phyloP scores from a whole-genome alignment of 2,888 invertebrate genomes.

The Tetanocera ferruginea region DNA sequence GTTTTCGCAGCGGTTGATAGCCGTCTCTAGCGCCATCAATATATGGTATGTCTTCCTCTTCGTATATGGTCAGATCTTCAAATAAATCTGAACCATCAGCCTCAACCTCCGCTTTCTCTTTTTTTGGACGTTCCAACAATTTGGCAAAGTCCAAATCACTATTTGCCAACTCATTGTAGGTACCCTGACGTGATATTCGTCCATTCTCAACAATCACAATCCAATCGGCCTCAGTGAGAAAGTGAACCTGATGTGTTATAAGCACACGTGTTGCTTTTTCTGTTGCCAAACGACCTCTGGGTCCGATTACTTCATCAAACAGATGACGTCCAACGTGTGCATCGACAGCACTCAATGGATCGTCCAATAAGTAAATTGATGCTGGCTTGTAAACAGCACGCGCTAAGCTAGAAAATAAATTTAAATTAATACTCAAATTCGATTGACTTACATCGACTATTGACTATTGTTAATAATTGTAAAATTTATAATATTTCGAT shows the following conservation, averaged over 20 bases:
- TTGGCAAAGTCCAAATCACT: slow-evolving; percentile 72
- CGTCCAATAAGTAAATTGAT: slow-evolving; percentile 83
- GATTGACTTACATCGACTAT: no score
- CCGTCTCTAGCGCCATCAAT: slow-evolving; percentile 66
- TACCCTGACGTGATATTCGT: slow-evolving; percentile 69
- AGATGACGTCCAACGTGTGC: slow-evolving; percentile 81
- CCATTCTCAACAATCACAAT: slow-evolving; percentile 76
- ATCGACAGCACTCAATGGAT: slow-evolving; percentile 86
- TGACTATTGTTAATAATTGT: no score
- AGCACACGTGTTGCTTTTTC: slow-evolving; percentile 77
- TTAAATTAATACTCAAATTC: neutral
- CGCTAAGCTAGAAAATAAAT: slow-evolving; percentile 72
- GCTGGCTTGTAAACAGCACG: slow-evolving; percentile 81
- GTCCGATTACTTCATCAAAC: slow-evolving; percentile 80
- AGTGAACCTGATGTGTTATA: slow-evolving; percentile 86
- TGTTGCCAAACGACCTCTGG: slow-evolving; percentile 71
- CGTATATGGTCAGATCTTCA: slow-evolving; percentile 51
- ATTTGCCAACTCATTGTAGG: slow-evolving; percentile 71
- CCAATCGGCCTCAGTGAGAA: slow-evolving; percentile 75
- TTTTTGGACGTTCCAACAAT: slow-evolving; percentile 68
- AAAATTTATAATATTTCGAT: no score
- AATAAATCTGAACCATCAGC: slow-evolving; percentile 32
- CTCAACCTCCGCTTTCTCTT: slow-evolving; percentile 49
- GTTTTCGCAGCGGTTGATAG: slow-evolving; percentile 61
- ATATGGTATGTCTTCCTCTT: slow-evolving; percentile 69